phyloP scores from a whole-genome alignment of 1,140 invertebrate species.

The Drosophila varians region DNA sequence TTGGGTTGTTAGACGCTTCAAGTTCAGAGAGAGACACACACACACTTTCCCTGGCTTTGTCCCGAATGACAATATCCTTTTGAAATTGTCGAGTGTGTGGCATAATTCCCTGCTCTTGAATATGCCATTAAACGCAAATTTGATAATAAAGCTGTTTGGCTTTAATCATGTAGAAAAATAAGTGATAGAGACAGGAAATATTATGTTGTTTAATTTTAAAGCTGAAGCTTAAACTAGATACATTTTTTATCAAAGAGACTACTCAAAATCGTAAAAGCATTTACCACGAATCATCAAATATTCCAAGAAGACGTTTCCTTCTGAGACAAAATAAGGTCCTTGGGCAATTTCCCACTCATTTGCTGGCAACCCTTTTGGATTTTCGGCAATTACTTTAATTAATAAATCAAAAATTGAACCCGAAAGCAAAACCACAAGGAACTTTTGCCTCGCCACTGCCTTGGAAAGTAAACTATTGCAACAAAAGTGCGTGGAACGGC shows the following conservation, averaged over 20 bases:
- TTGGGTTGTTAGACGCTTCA: conserved; percentile 59
- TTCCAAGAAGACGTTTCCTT: neutral
- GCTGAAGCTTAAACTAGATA: neutral
- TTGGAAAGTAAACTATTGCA: conserved; percentile 8
- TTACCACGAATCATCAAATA: neutral
- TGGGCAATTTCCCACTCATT: neutral
- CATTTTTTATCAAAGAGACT: neutral
- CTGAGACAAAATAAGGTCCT: no score
- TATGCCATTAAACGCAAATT: conserved; percentile 9
- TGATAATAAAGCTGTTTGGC: conserved; percentile 19
- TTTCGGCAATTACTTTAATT: conserved; percentile 42
- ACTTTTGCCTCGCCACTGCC: conserved; percentile 28
- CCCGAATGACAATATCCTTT: conserved; percentile 17
- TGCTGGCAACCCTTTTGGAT: neutral
- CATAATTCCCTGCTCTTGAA: conserved; percentile 14
- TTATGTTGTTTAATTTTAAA: neutral
- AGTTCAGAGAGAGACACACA: conserved; percentile 12
- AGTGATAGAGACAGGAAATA: neutral
- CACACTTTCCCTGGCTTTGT: neutral
- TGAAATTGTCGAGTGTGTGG: conserved; percentile 12
- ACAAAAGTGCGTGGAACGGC: conserved; percentile 18
- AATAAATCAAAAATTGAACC: conserved; percentile 54
- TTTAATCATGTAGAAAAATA: neutral
- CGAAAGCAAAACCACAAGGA: conserved; percentile 27
- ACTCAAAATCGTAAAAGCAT: neutral